Conservation (phyloP, 2,797 vertebrate species). For the Heteromormyrus szaboi region DNA sequence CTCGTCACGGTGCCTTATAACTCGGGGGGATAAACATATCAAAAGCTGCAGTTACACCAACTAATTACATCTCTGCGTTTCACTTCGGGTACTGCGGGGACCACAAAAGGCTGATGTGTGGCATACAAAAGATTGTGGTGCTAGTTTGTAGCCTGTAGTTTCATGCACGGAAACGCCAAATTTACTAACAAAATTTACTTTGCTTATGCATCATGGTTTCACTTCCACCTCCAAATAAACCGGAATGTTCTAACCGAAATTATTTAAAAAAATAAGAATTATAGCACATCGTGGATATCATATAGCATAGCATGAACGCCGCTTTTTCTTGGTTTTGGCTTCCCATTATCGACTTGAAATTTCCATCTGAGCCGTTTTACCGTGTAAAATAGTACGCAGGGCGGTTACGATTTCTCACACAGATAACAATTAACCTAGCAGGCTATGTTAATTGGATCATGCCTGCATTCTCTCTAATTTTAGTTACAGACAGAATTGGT, state of each 20-base stretch:
- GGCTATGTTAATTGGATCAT: not conserved
- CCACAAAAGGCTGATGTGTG: not conserved
- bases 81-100: not conserved
- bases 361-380: not conserved
- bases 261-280: not conserved
- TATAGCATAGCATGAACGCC: not conserved
- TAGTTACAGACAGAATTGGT: not conserved
- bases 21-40: not conserved
- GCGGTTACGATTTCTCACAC: not conserved
- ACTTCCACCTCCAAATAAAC: not conserved
- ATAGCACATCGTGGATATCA: not conserved
- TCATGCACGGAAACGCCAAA: not conserved
- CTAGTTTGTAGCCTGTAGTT: not conserved
- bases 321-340: not conserved
- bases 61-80: not conserved
- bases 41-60: not conserved
- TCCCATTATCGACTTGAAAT: not conserved
- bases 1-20: not conserved
- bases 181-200: not conserved
- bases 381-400: not conserved
- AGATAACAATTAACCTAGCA: not conserved
- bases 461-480: not conserved
- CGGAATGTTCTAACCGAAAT: not conserved
- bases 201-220: not conserved
- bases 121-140: not conserved